Evolutionary conservation across 2,113 vertebrate genomes (phyloP).

Genomic region (Sterrhoptilus dennistouni): DNA sequence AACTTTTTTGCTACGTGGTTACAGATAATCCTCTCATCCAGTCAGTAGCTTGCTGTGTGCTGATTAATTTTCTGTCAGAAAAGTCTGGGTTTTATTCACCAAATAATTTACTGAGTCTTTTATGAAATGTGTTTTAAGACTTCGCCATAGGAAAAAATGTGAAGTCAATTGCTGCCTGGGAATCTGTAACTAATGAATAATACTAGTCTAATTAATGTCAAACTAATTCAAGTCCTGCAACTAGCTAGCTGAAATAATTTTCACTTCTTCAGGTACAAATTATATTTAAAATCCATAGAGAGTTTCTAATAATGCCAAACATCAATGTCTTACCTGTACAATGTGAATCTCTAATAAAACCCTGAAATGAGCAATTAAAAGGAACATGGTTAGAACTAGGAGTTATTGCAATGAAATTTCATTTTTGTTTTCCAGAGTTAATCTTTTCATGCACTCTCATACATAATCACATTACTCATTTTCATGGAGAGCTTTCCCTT

Average conservation of each 20-base stretch:
- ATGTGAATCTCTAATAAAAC: background rate
- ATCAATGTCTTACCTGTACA: background rate
- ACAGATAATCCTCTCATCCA: background rate
- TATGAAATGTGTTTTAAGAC: slow-evolving; percentile 17
- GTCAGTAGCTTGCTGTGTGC: background rate
- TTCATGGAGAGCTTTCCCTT: background rate
- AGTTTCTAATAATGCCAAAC: background rate
- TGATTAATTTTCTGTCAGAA: slow-evolving; percentile 18
- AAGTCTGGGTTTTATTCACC: background rate
- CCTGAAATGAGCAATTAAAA: background rate
- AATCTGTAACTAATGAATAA: slow-evolving; percentile 47
- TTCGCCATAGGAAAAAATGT: background rate
- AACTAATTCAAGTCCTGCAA: slow-evolving; percentile 5
- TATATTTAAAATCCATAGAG: background rate
- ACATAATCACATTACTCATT: background rate
- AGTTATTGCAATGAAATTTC: background rate
- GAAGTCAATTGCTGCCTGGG: background rate
- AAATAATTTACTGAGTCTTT: background rate
- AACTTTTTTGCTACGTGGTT: background rate
- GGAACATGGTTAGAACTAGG: background rate
- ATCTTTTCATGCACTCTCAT: background rate
- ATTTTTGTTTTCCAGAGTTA: background rate
- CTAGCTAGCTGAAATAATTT: slow-evolving; percentile 23
- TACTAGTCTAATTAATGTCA: slow-evolving; percentile 35
- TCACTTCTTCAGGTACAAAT: slow-evolving; percentile 13